Base-by-base conservation (phyloP, 2,797 vertebrate genomes). In the Heliangelus exortis region DNA sequence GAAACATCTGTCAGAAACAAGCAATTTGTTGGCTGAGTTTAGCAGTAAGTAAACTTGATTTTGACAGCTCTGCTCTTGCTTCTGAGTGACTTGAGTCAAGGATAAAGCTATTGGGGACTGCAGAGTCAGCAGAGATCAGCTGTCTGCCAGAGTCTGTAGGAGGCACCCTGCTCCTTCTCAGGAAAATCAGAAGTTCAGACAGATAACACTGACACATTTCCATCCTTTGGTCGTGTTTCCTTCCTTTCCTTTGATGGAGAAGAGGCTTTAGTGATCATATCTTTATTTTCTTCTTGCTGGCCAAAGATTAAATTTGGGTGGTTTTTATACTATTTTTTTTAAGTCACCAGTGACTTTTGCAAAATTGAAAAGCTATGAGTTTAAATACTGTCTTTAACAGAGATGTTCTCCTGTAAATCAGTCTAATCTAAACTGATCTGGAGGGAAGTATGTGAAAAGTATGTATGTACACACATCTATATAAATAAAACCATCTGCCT, bases 1-100 rank as follows among this genome's bases (percentile, higher is more conserved):
- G 95, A 96, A 97, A 96, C 97, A 97, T 96, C 96, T 97, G 96
- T 87, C 96, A 85, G 72, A 53, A 15, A 15, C 0, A 5, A 97
- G 87, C 75, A 85, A 48, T 92, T 94, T 33, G 10, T 83, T 94
- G 95, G 94, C 76, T n/a, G 15, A 76, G 67, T 76, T 87, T 77
- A 74, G 59, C 69, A 65, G 78, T 55, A 58, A 94, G 51, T 47
- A 51, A 18, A 17, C 50, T 66, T 85, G 68, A 28, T 10, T 91
- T 79, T 59, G 62, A 85, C 36, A 81, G 87, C 16, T 6, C 39
- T 59, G 74, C 71, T 87, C 43, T 26, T 77, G 61, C 43, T 17
- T 29, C 55, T 16, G 17, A 50, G 65, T 22, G 86, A 84, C 84
- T 95, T 43, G 43, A 77, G 84, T 75, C 6, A 1, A 47, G 28